phyloP scores from a whole-genome alignment of 2,113 vertebrate species.

The Archilochus colubris region DNA sequence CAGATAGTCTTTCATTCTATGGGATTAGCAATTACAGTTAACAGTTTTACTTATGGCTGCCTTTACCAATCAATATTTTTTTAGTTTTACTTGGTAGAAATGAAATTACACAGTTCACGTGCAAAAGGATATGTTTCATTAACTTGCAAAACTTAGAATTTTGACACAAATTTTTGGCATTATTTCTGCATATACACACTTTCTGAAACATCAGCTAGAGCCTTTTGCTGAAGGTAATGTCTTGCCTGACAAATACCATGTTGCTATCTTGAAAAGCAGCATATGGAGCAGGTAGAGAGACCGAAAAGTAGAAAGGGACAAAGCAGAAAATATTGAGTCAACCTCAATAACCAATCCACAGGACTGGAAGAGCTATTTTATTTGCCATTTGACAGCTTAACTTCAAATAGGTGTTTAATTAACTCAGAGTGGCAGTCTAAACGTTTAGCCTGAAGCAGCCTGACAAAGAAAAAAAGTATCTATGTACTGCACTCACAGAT shows the following conservation, averaged over 20 bases:
- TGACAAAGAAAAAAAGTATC: conserved; percentile 19
- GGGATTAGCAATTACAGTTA: background rate
- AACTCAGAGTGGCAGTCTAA: conserved; percentile 61
- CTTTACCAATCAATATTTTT: conserved; percentile 16
- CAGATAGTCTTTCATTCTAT: background rate
- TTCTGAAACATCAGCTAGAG: background rate
- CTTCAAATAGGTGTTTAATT: conserved; percentile 75
- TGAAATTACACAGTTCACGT: background rate
- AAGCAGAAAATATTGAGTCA: background rate
- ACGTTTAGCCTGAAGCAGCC: conserved; percentile 56
- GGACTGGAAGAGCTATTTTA: conserved; percentile 42
- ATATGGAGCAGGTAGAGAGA: background rate
- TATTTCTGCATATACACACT: background rate
- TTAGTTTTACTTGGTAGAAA: background rate
- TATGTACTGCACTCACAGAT: background rate
- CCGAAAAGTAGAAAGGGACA: background rate
- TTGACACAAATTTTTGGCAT: background rate
- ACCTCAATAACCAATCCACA: conserved; percentile 1
- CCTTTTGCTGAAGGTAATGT: conserved; percentile 11
- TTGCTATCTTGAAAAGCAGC: background rate
- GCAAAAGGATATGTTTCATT: background rate
- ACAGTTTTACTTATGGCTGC: background rate
- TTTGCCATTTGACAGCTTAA: conserved; percentile 61
- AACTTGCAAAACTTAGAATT: background rate
- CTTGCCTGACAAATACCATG: background rate